Conservation (phyloP, 2,888 invertebrate genomes). For the Lacanobia oleracea region DNA sequence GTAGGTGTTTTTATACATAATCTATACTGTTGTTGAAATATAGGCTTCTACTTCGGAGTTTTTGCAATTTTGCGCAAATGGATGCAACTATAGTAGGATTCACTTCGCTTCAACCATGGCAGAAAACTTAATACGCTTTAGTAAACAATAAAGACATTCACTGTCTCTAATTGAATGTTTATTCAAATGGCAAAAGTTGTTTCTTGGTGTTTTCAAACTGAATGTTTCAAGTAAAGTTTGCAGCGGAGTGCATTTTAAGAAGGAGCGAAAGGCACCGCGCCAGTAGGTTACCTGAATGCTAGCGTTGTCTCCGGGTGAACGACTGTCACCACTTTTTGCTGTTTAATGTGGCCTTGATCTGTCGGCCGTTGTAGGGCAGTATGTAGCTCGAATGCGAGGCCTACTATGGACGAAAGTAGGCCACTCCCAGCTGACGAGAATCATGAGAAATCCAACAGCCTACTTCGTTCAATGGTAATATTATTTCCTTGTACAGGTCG, state of each 20-base stretch:
- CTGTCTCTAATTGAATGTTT: slow-evolving; percentile 24
- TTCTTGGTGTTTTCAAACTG: slow-evolving; percentile 37
- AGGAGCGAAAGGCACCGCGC: slow-evolving; percentile 64
- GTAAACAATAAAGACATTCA: slow-evolving; percentile 15
- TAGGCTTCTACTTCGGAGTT: slow-evolving; percentile 5
- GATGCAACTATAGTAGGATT: slow-evolving; percentile 19
- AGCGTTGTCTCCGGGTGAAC: slow-evolving; percentile 78
- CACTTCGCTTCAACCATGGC: background rate
- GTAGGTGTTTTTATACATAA: background rate
- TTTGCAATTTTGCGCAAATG: slow-evolving; percentile 29
- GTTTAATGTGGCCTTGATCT: slow-evolving; percentile 79
- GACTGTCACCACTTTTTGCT: slow-evolving; percentile 80
- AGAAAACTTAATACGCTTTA: slow-evolving; percentile 7
- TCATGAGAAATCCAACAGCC: slow-evolving; percentile 80
- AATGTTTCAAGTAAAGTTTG: slow-evolving; percentile 33
- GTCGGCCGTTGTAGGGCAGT: slow-evolving; percentile 81
- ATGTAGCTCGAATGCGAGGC: slow-evolving; percentile 72
- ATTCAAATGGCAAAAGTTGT: slow-evolving; percentile 6
- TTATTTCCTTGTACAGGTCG: slow-evolving; percentile 64
- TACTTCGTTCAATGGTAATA: slow-evolving; percentile 69
- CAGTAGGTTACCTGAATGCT: slow-evolving; percentile 80
- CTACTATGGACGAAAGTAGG: slow-evolving; percentile 82
- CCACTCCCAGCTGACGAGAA: slow-evolving; percentile 79
- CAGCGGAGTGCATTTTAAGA: slow-evolving; percentile 66
- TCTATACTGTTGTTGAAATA: slow-evolving; percentile 26